phyloP scores from a whole-genome alignment of 2,888 invertebrate genomes.

The Poecilus cupreus region DNA sequence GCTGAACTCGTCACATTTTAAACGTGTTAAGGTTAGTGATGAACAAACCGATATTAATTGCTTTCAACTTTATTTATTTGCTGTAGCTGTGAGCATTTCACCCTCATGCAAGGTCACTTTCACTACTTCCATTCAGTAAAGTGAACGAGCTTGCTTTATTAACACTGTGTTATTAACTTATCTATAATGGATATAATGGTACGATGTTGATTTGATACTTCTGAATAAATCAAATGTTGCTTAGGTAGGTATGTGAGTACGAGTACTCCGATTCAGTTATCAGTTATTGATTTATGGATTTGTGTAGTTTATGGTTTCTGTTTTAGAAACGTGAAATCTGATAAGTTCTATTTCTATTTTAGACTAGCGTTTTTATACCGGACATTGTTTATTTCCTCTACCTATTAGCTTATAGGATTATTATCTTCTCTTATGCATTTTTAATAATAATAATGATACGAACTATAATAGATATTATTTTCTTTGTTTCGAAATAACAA shows the following conservation, averaged over 20 bases:
- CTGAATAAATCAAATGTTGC: no score
- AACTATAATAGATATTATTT: no score
- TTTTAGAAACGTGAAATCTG: no score
- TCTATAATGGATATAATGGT: neutral
- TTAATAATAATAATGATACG: no score
- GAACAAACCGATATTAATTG: neutral
- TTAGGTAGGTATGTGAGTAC: no score
- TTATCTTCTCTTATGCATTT: no score
- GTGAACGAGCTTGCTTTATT: neutral
- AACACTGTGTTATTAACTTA: constrained; percentile 7
- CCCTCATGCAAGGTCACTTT: neutral
- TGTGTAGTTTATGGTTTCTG: no score
- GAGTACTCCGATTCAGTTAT: neutral
- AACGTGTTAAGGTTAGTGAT: neutral
- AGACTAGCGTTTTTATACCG: no score
- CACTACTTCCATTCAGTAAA: neutral
- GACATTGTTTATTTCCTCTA: no score
- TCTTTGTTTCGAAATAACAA: no score
- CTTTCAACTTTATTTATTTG: neutral
- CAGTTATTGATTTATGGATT: neutral
- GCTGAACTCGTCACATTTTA: neutral
- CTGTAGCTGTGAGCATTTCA: neutral
- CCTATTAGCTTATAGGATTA: no score
- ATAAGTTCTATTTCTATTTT: no score
- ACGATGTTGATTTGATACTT: neutral